Evolutionary conservation across 2,888 invertebrate genomes (phyloP).

Genomic region (Caenorhabditis sinica): DNA sequence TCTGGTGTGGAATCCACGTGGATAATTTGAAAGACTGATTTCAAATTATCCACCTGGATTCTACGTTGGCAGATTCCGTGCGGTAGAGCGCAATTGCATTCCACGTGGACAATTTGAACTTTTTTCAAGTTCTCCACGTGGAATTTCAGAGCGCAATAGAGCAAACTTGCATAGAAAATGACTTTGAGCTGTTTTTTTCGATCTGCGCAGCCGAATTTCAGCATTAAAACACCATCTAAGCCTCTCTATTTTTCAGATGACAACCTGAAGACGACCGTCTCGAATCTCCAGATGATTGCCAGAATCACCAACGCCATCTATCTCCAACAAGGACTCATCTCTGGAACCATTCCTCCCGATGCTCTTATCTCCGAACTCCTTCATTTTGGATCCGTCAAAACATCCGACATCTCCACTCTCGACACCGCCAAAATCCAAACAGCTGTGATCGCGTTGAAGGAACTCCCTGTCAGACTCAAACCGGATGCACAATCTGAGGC

Average conservation of each 20-base stretch:
- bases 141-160: too few relatives aligned
- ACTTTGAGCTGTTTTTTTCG: too few relatives aligned
- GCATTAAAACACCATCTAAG: too few relatives aligned
- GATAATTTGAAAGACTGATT: too few relatives aligned
- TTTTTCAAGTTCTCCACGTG: not conserved
- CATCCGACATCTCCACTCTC: not conserved
- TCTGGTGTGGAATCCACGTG: not conserved
- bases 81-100: too few relatives aligned
- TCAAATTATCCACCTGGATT: too few relatives aligned
- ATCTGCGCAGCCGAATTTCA: too few relatives aligned
- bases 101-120: too few relatives aligned
- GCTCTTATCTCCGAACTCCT: constrained; percentile 18
- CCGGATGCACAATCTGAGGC: not conserved
- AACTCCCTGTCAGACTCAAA: not conserved
- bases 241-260: constrained; percentile 11
- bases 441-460: constrained; percentile 7
- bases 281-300: constrained; percentile 2
- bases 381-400: constrained; percentile 6
- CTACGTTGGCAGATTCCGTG: too few relatives aligned
- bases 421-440: not conserved
- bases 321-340: constrained; percentile 10
- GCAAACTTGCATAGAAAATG: too few relatives aligned
- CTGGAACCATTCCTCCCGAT: constrained; percentile 6
- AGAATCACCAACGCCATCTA: constrained; percentile 15
- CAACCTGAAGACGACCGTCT: constrained; percentile 6